Base-by-base conservation (phyloP, 1,140 invertebrate genomes). In the Stegodyphus dumicola region DNA sequence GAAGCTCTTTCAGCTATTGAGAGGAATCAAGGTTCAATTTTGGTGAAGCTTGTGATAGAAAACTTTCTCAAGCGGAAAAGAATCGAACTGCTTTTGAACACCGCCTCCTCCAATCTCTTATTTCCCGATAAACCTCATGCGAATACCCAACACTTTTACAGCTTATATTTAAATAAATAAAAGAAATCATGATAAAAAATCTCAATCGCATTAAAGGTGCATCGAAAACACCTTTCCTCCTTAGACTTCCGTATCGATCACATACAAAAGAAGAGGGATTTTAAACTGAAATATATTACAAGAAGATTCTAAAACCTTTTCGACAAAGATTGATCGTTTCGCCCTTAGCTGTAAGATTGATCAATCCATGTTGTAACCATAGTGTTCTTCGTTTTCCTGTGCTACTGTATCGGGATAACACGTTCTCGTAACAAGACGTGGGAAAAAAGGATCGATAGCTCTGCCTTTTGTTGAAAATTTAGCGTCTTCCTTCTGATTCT, bases 261-360 rank as follows among this genome's bases (percentile, higher is more conserved):
- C n/a, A 79, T 70, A 70, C 9, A 48, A 70, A 15, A 49, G 17
- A 4, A 48, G 65, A 52, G 51, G 33, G 13, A 77, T 53, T 79
- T 79, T 79, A 79, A 79, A 79, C 77, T 69, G 77, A 79, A 79
- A 79, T 70, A 79, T 70, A 52, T 77, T 66, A 67, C 60, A 66
- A 60, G 54, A 75, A 7, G 54, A 33, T 33, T 18, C 64, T 77
- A 49, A 67, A 65, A 77, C 56, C 65, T 60, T 48, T 60, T 18
- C 49, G 77, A 79, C 77, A 70, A 51, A 79, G 77, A 79, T 79
- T 52, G 77, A 79, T 79, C 65, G 33, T 52, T 33, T 49, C 10
- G 49, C 17, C 48, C 66, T 56, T 18, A 77, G 54, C 52, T 52
- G 13, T 17, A 70, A 79, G 77, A 79, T 79, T 79, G 77, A 79